Evolutionary conservation across 64 coral and sea anemone genomes (phyloP), one percentile per base, ranked within the genome.

Genomic region (Actinia equina): DNA sequence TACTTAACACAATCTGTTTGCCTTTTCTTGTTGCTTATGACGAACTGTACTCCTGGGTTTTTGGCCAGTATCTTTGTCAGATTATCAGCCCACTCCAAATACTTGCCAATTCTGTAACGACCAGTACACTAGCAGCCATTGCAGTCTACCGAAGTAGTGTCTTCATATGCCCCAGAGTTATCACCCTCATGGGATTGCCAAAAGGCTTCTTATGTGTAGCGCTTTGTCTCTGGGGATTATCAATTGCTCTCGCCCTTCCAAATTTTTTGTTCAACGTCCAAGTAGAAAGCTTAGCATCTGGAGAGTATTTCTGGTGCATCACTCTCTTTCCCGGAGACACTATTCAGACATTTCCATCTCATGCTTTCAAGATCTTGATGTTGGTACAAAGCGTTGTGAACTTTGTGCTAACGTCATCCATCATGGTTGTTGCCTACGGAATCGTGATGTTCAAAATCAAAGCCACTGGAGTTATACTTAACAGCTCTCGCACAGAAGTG

Each of bases 61-160:
- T 97, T 81, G 94, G 94, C 7, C 79, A 84, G 42, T 88, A 93
- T 57, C 49, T 87, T 37, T 97, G 94, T 56, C 91, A 93, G 59
- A 44, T 84, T 27, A 22, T 97, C 3, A 81, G 41, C 54, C 88
- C 94, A 56, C 58, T 97, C 4, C 94, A 97, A 37, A 87, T 90
- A 20, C 70, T 91, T 11, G 88, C 91, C 43, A 78, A 87, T 53
- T 65, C 89, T 82, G 88, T 92, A 11, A 82, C 90, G 0, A 92
- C 91, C 15, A 85, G 86, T 17, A 89, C 88, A 14, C 41, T 97
- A 17, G 94, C 91, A 27, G 86, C 88, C 13, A 97, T 97, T 44
- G 94, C 94, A 8, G 74, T 93, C 1, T 97, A 93, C 82, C 85
- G 94, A 19, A 93, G 83, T 8, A 62, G 83, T 27, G 43, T 60